Base-by-base conservation (phyloP, 2,888 invertebrate genomes). In the Actias luna region DNA sequence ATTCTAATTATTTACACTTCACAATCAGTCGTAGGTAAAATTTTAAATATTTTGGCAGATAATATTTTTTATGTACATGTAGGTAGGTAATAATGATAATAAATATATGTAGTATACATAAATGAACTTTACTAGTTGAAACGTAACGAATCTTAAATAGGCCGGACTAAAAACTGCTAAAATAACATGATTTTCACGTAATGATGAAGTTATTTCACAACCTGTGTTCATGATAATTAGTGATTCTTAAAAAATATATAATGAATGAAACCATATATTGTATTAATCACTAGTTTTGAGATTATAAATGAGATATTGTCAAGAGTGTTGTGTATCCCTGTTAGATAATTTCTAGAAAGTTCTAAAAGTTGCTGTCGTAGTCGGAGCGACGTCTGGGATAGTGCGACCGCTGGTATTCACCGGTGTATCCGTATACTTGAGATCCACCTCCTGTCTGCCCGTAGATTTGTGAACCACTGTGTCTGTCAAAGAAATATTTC, bases 311-410 rank as follows among this genome's bases (percentile, higher is more conserved):
- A 83, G 82, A 87, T 91, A 92, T 92, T 92, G 92, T 91, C 92
- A 89, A 88, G 79, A 78, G 76, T 77, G 75, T 78, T 75, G 78
- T 69, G 72, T 80, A 79, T 77, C 76, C 80, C 79, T 74, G 71
- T 69, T 70, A 70, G 73, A 70, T 69, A 71, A 65, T 68, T 68
- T 77, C 74, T 76, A 74, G 77, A 78, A 69, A 62, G 66, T 74
- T 83, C 82, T 94, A 96, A 91, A 96, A 96, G 89, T 96, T 96
- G 74, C 96, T 96, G 84, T 96, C 96, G 84, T 96, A 96, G 82
- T 96, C 96, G 42, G 96, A 95, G 82, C 96, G 94, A 71, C 95
- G 92, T 58, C 95, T 89, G 59, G 94, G 93, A 82, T 94, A 94
- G 79, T 93, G 93, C 16, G 94, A 94, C 66, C 93, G 91, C 7